Evolutionary conservation across 2,888 invertebrate species (phyloP), one percentile per base, ranked within the genome.

Genomic region (Caenorhabditis plicata): DNA sequence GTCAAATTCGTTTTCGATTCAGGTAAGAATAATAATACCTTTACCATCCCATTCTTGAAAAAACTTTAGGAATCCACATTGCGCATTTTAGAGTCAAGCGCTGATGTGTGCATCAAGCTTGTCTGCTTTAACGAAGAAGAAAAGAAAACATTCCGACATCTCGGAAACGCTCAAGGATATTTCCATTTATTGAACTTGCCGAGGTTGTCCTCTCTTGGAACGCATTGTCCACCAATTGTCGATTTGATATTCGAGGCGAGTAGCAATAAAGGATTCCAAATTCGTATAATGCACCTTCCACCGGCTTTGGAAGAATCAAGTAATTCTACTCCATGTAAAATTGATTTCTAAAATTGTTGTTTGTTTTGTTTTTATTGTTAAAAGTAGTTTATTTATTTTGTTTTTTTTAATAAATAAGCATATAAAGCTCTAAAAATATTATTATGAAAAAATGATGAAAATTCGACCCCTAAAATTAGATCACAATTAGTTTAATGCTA

Each of bases 211-310:
- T 51, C 55, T 3, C 55, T 55, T n/a, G 61, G 61, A 29, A 55
- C 40, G 0, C 55, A 55, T 29, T 44, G 44, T 17, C 61, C 61
- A 4, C 61, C 61, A 9, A 55, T 61, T 48, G 27, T 61, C 9
- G 61, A 61, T 44, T 43, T 61, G 20, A 50, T 61, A 20, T 61
- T 61, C 23, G 61, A 61, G 26, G 55, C 55, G 3, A 22, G 23
- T 4, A 29, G 27, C 25, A 17, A 11, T 4, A 44, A 44, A 44
- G 61, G 61, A 13, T 48, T 61, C 23, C 55, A 61, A 40, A 55
- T 61, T 26, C 42, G 51, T 40, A 46, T 61, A 1, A 44, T 61
- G 47, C 61, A 61, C 39, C 49, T 61, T 3, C 61, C 61, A n/a
- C 54, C 54, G 1, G 54, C 54, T 9, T 43, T 61, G 22, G 44